These are phyloP conservation scores for Sphaeramia orbicularis DNA, from an alignment of 2,797 vertebrate genomes.

Conservation along the genomic window DNA sequence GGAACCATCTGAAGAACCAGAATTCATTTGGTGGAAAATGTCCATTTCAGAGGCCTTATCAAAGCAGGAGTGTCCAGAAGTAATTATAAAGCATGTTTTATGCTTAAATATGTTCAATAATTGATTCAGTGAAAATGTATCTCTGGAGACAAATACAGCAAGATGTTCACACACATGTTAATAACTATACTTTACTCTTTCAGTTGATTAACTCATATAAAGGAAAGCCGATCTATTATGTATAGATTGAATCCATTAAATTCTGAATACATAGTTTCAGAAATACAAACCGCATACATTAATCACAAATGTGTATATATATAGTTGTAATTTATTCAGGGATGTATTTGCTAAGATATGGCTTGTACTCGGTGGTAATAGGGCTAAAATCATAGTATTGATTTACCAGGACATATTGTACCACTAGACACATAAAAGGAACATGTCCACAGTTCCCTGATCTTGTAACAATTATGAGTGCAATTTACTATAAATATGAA, in stretches of 20 bases:
- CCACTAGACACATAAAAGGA: constrained; percentile 12
- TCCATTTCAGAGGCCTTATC: too few relatives aligned
- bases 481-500: constrained; percentile 27
- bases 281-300: constrained; percentile 11
- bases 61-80: too few relatives aligned
- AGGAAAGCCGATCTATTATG: constrained; percentile 22
- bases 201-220: constrained; percentile 40
- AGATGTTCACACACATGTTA: constrained; percentile 31
- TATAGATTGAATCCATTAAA: constrained; percentile 41
- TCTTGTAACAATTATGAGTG: constrained; percentile 43
- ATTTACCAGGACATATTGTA: constrained; percentile 19
- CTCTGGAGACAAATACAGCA: background rate
- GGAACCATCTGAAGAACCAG: too few relatives aligned
- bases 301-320: constrained; percentile 10
- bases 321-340: constrained; percentile 16
- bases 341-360: constrained; percentile 28
- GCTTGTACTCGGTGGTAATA: constrained; percentile 14
- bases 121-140: constrained; percentile 18
- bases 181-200: constrained; percentile 38
- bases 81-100: too few relatives aligned
- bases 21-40: too few relatives aligned
- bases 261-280: constrained; percentile 21
- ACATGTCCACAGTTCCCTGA: constrained; percentile 28
- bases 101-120: constrained; percentile 7
- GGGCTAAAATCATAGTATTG: constrained; percentile 15